These are phyloP conservation scores for Carposina sasakii DNA, from an alignment of 1,140 invertebrate genomes.

Conservation along the genomic window DNA sequence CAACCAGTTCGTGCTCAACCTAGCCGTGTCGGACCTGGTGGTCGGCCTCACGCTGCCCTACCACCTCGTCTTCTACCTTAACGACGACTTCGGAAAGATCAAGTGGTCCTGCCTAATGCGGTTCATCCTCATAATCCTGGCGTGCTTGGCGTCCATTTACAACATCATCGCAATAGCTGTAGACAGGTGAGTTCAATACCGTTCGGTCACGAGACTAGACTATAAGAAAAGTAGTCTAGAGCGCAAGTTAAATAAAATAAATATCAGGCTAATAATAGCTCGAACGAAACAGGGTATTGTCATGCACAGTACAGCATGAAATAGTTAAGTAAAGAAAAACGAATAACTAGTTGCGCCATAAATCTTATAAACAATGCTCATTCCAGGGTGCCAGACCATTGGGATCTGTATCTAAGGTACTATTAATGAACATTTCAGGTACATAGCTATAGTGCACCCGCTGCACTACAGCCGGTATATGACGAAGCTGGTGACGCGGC, in stretches of 20 bases:
- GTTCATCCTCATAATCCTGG: slow-evolving; percentile 81
- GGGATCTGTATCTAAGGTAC: no score
- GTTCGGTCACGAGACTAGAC: slow-evolving; percentile 15
- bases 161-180: slow-evolving; percentile 88
- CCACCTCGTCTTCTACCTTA: slow-evolving; percentile 81
- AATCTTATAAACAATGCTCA: no score
- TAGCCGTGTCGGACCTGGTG: slow-evolving; percentile 82
- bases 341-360: no score
- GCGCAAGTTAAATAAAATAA: no score
- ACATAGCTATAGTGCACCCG: slow-evolving; percentile 87
- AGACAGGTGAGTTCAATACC: slow-evolving; percentile 74
- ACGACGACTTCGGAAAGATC: slow-evolving; percentile 70
- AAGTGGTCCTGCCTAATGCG: slow-evolving; percentile 78
- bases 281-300: no score
- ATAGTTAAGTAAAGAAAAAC: no score
- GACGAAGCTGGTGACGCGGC: slow-evolving; percentile 75
- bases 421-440: slow-evolving; percentile 56
- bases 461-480: slow-evolving; percentile 82
- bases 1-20: slow-evolving; percentile 82
- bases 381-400: no score
- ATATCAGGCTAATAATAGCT: no score
- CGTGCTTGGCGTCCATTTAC: slow-evolving; percentile 83
- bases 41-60: slow-evolving; percentile 83
- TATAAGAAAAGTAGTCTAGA: no score
- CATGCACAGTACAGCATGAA: no score